A percentile compares a stretch with the other conserved stretches of the same genome.
Conservation (phyloP, 2,113 vertebrate species). For the Lepidothrix coronata region DNA sequence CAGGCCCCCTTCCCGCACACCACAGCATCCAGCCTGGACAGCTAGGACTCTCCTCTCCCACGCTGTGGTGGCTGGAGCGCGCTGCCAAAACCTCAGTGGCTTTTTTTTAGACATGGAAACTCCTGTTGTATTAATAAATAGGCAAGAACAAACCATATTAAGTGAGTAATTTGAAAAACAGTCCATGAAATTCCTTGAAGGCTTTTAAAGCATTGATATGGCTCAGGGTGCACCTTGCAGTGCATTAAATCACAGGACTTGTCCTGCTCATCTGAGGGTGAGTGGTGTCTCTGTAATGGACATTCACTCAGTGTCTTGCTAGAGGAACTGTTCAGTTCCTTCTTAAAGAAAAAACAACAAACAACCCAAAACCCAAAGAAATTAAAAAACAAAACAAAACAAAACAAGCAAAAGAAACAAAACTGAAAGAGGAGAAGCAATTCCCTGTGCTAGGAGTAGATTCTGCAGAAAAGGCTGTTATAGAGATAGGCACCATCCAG, state of each 20-base stretch:
- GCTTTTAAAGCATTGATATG: not conserved
- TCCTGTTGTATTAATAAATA: too few relatives aligned
- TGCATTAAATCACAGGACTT: not conserved
- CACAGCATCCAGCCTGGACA: not conserved
- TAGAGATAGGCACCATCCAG: not conserved
- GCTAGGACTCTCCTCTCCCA: not conserved
- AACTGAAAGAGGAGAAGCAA: not conserved
- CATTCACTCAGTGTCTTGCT: not conserved
- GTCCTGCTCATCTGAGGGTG: not conserved
- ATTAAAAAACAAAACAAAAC: not conserved
- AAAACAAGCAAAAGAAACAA: not conserved
- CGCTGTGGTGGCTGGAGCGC: accelerated
- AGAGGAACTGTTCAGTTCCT: not conserved
- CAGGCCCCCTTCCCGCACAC: accelerated
- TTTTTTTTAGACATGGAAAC: not conserved
- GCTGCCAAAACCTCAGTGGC: not conserved
- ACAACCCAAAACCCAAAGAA: too few relatives aligned
- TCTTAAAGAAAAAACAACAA: not conserved
- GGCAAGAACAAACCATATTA: not conserved
- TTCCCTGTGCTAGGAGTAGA: not conserved
- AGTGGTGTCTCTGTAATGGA: accelerated
- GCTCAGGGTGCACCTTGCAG: accelerated
- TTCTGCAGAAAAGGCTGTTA: not conserved
- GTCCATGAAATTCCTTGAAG: not conserved
- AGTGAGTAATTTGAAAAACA: not conserved